Percentiles rank a stretch among this genome's conserved stretches.
phyloP scores from a whole-genome alignment of 2,797 vertebrate genomes.

The Simalia tracyae region DNA sequence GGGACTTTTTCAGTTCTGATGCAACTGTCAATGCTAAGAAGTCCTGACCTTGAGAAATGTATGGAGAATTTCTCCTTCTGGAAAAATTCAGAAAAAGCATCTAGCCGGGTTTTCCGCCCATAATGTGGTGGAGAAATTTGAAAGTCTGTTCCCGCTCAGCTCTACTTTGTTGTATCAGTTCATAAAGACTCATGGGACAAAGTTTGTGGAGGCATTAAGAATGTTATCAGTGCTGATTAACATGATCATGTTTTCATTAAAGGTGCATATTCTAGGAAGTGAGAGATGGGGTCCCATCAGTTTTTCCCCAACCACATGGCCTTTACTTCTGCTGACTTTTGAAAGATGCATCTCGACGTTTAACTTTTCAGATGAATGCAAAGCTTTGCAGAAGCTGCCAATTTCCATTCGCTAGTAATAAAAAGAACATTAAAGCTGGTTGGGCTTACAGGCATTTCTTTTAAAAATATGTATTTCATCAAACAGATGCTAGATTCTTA shows the following conservation, averaged over 20 bases:
- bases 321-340: conserved; percentile 42
- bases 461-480: conserved; percentile 54
- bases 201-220: background rate
- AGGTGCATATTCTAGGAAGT: conserved; percentile 17
- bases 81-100: no score
- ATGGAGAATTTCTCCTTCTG: no score
- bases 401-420: conserved; percentile 39
- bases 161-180: no score
- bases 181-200: no score
- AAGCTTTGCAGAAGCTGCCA: conserved; percentile 43
- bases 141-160: no score
- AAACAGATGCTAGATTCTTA: conserved; percentile 47
- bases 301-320: conserved; percentile 42
- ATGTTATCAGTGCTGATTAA: background rate
- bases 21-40: no score
- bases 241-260: conserved; percentile 49
- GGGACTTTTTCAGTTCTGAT: no score
- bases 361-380: conserved; percentile 40
- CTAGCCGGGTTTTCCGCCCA: no score
- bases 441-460: conserved; percentile 41
- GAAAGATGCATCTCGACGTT: conserved; percentile 59
- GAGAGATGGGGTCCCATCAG: conserved; percentile 9
- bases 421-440: conserved; percentile 47
- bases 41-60: no score
- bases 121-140: no score